Evolutionary conservation across 2,888 invertebrate genomes (phyloP).

Genomic region (Clivina fossor): DNA sequence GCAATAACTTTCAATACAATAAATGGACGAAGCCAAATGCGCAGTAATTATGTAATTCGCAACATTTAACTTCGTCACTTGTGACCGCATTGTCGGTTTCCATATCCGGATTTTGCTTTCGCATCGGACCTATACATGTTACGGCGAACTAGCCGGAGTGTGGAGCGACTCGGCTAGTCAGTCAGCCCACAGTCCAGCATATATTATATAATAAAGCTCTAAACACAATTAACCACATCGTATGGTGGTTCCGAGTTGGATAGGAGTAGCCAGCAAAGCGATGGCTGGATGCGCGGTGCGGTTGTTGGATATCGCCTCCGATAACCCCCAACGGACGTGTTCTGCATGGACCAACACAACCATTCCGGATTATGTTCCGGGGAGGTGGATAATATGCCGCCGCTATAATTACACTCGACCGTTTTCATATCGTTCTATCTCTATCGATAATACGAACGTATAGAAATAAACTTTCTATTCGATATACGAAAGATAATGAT

Average conservation of each 20-base stretch:
- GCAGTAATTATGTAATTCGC: not conserved
- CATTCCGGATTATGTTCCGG: conserved; percentile 42
- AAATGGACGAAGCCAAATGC: not conserved
- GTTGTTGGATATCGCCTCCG: conserved; percentile 39
- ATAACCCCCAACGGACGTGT: conserved; percentile 41
- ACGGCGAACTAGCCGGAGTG: no score
- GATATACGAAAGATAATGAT: no score
- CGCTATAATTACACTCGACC: no score
- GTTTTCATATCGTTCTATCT: not conserved
- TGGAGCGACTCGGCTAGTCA: not conserved
- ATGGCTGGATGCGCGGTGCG: not conserved
- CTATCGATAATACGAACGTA: not conserved
- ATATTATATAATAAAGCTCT: conserved; percentile 15
- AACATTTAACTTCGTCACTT: not conserved
- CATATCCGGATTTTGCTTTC: not conserved
- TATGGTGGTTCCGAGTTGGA: not conserved
- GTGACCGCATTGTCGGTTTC: no score
- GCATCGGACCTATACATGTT: no score
- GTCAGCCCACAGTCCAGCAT: not conserved
- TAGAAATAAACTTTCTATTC: no score
- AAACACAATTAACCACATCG: conserved; percentile 11
- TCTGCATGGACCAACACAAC: conserved; percentile 42
- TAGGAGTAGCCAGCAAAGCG: not conserved
- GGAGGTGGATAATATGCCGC: conserved; percentile 25
- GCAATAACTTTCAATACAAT: no score